Evolutionary conservation across 1,140 invertebrate genomes (phyloP), one percentile per base, ranked within the genome.

Genomic region (Hylaeus anthracinus): DNA sequence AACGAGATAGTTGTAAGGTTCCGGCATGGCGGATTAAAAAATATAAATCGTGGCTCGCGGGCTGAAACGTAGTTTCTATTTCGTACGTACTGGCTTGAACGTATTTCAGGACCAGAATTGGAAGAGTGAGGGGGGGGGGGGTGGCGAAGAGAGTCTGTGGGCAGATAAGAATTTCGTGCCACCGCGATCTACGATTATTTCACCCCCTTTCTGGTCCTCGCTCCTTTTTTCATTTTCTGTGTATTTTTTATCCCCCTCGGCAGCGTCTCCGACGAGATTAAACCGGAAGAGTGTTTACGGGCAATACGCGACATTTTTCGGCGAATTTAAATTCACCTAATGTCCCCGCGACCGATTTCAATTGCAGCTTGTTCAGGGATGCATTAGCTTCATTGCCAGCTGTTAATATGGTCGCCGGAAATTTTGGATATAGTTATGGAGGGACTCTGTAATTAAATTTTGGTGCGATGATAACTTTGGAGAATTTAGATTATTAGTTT

Each of bases 1-100:
- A 79, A 72, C 77, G 26, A 72, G 77, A 79, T 79, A 73, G 77
- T 73, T 73, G 77, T 79, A 73, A 79, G 70, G 77, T 73, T 79
- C 61, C 61, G 26, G 60, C 43, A 26, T 65, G 61, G 70, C 61
- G 64, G 77, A 79, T 79, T 79, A 73, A 71, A 79, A 79, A 79
- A 73, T 79, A 79, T 79, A 79, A 79, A 79, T 79, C 77, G 60
- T 45, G 41, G 14, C 60, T 12, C 58, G 58, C n/a, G 45, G 26
- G 53, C 45, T 76, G 63, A 45, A 75, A 69, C 41, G 43, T 26
- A 43, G 43, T 56, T 15, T 56, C 64, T n/a, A 45, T 67, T 60
- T 58, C 61, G 55, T 60, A 37, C 51, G 63, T 41, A 26, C 37
- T 26, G 2, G n/a, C 53, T 55, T 51, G 48, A 81, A 43, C 53